phyloP scores from a whole-genome alignment of 2,113 vertebrate genomes.

The Motacilla alba region DNA sequence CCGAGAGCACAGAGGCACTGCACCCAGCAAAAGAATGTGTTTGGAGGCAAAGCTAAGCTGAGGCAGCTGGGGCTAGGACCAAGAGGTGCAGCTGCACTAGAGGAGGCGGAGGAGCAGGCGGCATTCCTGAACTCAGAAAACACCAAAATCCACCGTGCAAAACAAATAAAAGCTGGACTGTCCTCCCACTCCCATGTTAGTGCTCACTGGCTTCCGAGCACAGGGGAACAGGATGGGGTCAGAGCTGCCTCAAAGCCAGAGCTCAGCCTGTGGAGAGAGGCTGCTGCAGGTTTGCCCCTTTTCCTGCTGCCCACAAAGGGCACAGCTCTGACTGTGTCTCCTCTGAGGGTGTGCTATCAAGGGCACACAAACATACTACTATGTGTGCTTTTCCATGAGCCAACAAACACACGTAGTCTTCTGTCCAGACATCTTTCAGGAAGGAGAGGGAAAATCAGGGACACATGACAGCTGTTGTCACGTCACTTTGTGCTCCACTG shows the following conservation, averaged over 20 bases:
- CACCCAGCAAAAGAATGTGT: conserved; percentile 51
- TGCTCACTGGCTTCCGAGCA: background rate
- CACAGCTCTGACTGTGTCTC: rapidly evolving
- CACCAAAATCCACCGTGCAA: background rate
- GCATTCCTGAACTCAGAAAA: background rate
- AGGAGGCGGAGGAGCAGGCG: background rate
- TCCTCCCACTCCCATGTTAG: background rate
- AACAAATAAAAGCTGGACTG: background rate
- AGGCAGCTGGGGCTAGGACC: conserved; percentile 32
- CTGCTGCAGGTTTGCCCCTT: background rate
- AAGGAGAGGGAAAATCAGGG: background rate
- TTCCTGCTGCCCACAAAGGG: background rate
- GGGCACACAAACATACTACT: rapidly evolving
- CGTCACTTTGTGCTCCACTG: rapidly evolving
- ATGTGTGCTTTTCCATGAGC: background rate
- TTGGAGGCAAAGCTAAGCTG: conserved; percentile 30
- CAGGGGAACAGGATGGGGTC: rapidly evolving
- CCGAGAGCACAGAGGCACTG: background rate
- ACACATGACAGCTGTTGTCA: background rate
- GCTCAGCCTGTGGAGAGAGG: background rate
- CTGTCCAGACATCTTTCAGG: background rate
- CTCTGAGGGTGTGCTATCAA: background rate
- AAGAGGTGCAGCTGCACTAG: conserved; percentile 15
- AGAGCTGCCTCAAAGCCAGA: rapidly evolving
- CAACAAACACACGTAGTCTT: background rate